These are phyloP conservation scores for Euwallacea fornicatus DNA, from an alignment of 1,140 invertebrate species.

Conservation along the genomic window DNA sequence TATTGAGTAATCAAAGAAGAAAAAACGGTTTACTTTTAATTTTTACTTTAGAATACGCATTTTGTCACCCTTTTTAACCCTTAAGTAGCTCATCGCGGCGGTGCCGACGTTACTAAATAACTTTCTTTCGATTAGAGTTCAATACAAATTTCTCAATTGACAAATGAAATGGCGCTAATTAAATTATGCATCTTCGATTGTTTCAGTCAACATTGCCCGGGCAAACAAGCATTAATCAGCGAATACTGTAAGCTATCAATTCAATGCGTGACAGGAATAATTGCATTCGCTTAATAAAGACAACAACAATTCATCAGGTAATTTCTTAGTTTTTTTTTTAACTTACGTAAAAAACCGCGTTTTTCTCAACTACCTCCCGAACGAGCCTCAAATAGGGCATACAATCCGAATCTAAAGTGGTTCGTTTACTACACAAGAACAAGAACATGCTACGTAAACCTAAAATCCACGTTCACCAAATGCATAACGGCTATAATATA, in stretches of 20 bases:
- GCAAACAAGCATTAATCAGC: neutral
- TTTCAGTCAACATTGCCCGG: neutral
- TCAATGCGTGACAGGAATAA: neutral
- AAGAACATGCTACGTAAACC: neutral
- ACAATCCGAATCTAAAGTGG: neutral
- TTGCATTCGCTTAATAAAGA: too few relatives aligned
- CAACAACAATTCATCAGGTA: too few relatives aligned
- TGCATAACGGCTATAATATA: too few relatives aligned
- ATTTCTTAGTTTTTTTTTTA: neutral
- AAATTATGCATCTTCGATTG: neutral
- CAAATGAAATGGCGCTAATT: neutral
- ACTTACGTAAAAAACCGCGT: slow-evolving; percentile 1
- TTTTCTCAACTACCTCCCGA: neutral
- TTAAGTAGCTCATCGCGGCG: too few relatives aligned
- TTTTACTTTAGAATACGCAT: too few relatives aligned
- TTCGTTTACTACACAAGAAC: neutral
- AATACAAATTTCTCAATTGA: too few relatives aligned
- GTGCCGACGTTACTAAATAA: too few relatives aligned
- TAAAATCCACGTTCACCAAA: too few relatives aligned
- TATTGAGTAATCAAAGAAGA: too few relatives aligned
- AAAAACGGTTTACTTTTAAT: too few relatives aligned
- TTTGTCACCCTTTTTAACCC: too few relatives aligned
- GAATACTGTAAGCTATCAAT: neutral
- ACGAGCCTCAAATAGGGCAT: neutral
- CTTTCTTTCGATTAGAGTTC: too few relatives aligned